These are phyloP conservation scores for Cyphomyrmex costatus DNA, from an alignment of 1,140 invertebrate species.

Conservation along the genomic window DNA sequence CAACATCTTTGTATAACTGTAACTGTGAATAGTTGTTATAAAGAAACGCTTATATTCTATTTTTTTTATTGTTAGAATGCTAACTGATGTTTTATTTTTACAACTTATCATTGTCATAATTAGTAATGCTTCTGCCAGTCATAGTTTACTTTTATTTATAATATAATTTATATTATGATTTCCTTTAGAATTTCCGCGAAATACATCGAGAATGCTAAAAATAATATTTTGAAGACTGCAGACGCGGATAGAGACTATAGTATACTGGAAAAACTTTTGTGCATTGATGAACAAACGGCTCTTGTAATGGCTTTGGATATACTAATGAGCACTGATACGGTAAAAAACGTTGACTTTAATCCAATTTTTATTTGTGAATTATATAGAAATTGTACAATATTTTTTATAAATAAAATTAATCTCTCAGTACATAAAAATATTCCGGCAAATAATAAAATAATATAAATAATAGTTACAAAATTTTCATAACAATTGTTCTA, in stretches of 20 bases:
- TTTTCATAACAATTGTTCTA: neutral
- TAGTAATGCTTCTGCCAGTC: no score
- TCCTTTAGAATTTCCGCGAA: slow-evolving; percentile 72
- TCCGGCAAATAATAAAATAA: neutral
- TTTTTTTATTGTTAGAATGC: neutral
- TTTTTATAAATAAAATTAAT: slow-evolving; percentile 1
- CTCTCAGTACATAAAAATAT: neutral
- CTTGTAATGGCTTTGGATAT: slow-evolving; percentile 91
- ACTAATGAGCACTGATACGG: slow-evolving; percentile 92
- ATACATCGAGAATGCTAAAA: slow-evolving; percentile 81
- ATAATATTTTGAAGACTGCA: slow-evolving; percentile 78
- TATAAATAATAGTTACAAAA: neutral
- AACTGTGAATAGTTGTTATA: no score
- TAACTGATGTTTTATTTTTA: neutral
- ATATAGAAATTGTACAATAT: neutral
- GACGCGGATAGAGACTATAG: slow-evolving; percentile 81
- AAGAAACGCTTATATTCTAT: neutral
- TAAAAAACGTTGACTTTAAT: slow-evolving; percentile 81
- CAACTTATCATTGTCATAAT: neutral
- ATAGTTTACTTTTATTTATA: no score
- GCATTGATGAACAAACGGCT: slow-evolving; percentile 87
- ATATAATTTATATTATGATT: neutral
- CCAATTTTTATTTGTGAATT: no score
- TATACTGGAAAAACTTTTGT: slow-evolving; percentile 87
- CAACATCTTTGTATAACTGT: no score